Conservation (phyloP, 1,140 invertebrate genomes). For the Caerostris extrusa region DNA sequence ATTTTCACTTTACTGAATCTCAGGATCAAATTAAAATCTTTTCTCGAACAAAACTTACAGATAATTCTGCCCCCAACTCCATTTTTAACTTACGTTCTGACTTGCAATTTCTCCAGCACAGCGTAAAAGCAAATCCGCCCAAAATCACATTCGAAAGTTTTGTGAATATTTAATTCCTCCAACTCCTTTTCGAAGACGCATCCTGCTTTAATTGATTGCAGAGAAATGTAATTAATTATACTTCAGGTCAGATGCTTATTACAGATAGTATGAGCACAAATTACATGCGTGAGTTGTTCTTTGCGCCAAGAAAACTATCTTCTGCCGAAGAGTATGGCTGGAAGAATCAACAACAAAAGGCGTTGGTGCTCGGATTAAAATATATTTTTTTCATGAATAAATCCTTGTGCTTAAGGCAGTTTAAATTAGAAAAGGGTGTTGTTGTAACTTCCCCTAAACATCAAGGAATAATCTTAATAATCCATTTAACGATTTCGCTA, state of each 20-base stretch:
- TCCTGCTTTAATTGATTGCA: constrained; percentile 22
- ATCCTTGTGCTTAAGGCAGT: background rate
- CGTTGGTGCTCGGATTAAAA: background rate
- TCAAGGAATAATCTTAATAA: background rate
- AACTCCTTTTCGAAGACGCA: background rate
- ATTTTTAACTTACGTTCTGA: too few relatives aligned
- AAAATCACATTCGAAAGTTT: background rate
- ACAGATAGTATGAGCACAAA: background rate
- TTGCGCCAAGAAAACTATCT: background rate
- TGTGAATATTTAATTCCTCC: constrained; percentile 31
- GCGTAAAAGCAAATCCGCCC: background rate
- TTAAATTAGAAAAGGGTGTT: constrained; percentile 21
- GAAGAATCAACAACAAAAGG: background rate
- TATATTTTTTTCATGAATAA: background rate
- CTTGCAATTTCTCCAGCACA: too few relatives aligned
- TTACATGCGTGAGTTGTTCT: constrained; percentile 31
- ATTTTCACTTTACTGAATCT: background rate
- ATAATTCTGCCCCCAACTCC: background rate
- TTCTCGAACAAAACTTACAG: background rate
- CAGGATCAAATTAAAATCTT: background rate
- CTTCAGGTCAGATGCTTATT: constrained; percentile 5
- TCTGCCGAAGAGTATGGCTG: background rate
- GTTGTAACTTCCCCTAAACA: constrained; percentile 7
- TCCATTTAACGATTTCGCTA: background rate
- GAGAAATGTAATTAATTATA: constrained; percentile 49